A percentile compares a stretch with the other conserved stretches of the same genome.
phyloP scores from a whole-genome alignment of 1,140 invertebrate species.

The Drosophila burlai region DNA sequence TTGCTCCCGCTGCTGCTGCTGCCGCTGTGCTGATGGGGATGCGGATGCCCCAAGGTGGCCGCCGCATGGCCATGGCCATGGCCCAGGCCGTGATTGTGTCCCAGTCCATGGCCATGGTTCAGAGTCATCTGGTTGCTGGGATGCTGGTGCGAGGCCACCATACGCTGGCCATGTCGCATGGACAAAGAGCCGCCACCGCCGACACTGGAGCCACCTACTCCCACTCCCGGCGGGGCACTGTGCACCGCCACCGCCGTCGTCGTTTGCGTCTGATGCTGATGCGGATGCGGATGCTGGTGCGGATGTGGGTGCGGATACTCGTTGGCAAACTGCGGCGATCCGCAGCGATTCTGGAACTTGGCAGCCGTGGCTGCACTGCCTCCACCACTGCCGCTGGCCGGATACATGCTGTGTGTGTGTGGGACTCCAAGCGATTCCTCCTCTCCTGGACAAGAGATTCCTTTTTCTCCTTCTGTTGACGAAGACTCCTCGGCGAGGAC shows the following conservation, averaged over 20 bases:
- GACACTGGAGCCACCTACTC: slow-evolving; percentile 1
- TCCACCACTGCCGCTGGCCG: slow-evolving; percentile 45
- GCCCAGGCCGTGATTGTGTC: slow-evolving; percentile 20
- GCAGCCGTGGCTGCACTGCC: slow-evolving; percentile 54
- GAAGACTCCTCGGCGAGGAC: neutral
- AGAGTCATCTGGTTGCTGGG: slow-evolving; percentile 44
- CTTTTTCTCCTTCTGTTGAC: neutral
- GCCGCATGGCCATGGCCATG: slow-evolving; percentile 40
- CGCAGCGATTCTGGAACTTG: slow-evolving; percentile 78
- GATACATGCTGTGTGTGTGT: slow-evolving; percentile 52
- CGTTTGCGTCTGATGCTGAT: slow-evolving; percentile 44
- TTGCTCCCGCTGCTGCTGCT: slow-evolving; percentile 17
- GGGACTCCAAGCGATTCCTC: neutral
- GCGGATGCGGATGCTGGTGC: slow-evolving; percentile 42
- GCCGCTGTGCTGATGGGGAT: slow-evolving; percentile 53
- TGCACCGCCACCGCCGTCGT: slow-evolving; percentile 61
- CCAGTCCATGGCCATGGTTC: slow-evolving; percentile 36
- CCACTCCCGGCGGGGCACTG: slow-evolving; percentile 38
- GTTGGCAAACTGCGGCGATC: slow-evolving; percentile 75
- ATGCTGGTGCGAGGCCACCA: slow-evolving; percentile 36
- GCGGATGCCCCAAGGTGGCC: slow-evolving; percentile 72
- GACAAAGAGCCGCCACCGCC: slow-evolving; percentile 55
- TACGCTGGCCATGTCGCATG: slow-evolving; percentile 52
- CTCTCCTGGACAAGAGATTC: neutral
- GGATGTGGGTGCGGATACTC: slow-evolving; percentile 71